Evolutionary conservation across 2,113 vertebrate genomes (phyloP).

Genomic region (Sebastes schlegelii): DNA sequence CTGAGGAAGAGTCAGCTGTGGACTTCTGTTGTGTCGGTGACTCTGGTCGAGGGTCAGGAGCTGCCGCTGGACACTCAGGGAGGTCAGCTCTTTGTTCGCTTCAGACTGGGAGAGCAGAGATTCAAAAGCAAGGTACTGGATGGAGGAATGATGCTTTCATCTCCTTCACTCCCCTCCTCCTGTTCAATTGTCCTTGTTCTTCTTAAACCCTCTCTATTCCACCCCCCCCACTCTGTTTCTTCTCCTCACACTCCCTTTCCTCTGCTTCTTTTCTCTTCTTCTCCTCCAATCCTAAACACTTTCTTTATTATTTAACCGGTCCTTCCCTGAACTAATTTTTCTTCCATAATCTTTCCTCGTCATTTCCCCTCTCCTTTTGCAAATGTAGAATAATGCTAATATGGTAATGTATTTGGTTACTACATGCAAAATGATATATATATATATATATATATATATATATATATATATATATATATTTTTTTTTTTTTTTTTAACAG

Average conservation of each 20-base stretch:
- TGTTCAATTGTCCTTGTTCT: not conserved
- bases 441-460: too few relatives aligned
- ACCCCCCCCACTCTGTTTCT: not conserved
- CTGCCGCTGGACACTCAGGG: slow-evolving; percentile 82
- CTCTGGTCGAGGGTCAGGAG: slow-evolving; percentile 90
- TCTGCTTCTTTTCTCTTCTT: not conserved
- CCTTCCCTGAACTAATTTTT: not conserved
- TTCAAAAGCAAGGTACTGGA: slow-evolving; percentile 93
- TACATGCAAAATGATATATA: not conserved
- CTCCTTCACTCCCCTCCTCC: not conserved
- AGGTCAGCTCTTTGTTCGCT: slow-evolving; percentile 89
- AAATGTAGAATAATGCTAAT: not conserved
- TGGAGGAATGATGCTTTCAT: not conserved
- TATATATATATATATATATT: too few relatives aligned
- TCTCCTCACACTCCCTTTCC: not conserved
- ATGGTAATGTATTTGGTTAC: not conserved
- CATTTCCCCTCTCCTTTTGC: not conserved
- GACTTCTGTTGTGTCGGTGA: slow-evolving; percentile 89
- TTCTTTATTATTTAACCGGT: not conserved
- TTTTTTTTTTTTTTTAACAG: too few relatives aligned
- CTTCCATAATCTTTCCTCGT: not conserved
- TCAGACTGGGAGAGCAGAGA: slow-evolving; percentile 92
- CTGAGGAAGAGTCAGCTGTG: slow-evolving; percentile 92
- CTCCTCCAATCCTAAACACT: not conserved
- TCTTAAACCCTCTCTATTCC: not conserved